Evolutionary conservation across 2,888 invertebrate genomes (phyloP).

Genomic region (Gerris lacustris): DNA sequence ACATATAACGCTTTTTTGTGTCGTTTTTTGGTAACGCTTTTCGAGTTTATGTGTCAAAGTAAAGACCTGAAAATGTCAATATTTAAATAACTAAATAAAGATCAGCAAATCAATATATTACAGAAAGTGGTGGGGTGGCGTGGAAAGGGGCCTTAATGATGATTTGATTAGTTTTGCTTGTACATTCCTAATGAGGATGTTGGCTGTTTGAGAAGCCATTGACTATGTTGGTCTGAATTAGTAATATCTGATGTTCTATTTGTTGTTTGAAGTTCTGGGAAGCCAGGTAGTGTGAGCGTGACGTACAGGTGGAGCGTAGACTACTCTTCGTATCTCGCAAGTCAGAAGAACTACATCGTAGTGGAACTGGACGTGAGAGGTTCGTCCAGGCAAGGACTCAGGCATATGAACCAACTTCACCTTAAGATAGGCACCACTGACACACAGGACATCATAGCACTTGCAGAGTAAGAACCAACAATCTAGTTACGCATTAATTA

Average conservation of each 20-base stretch:
- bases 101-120: no score
- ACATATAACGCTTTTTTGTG: no score
- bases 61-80: no score
- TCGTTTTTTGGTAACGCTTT: no score
- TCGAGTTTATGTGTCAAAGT: no score
- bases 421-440: slow-evolving; percentile 49
- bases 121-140: no score
- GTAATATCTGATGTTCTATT: not conserved
- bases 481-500: no score
- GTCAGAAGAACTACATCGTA: slow-evolving; percentile 69
- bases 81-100: no score
- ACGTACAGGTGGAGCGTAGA: slow-evolving; percentile 65
- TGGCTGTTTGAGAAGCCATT: no score
- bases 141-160: no score
- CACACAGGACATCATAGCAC: slow-evolving; percentile 46
- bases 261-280: slow-evolving; percentile 12
- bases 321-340: slow-evolving; percentile 76
- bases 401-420: slow-evolving; percentile 45
- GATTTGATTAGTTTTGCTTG: no score
- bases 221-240: not conserved
- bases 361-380: slow-evolving; percentile 84
- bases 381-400: slow-evolving; percentile 68
- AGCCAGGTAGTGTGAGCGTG: slow-evolving; percentile 74
- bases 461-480: not conserved
- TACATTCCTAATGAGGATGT: no score